A percentile compares a stretch with the other conserved stretches of the same genome.
These are phyloP conservation scores for Polymixis flavicincta DNA, from an alignment of 2,888 invertebrate species.

Conservation along the genomic window DNA sequence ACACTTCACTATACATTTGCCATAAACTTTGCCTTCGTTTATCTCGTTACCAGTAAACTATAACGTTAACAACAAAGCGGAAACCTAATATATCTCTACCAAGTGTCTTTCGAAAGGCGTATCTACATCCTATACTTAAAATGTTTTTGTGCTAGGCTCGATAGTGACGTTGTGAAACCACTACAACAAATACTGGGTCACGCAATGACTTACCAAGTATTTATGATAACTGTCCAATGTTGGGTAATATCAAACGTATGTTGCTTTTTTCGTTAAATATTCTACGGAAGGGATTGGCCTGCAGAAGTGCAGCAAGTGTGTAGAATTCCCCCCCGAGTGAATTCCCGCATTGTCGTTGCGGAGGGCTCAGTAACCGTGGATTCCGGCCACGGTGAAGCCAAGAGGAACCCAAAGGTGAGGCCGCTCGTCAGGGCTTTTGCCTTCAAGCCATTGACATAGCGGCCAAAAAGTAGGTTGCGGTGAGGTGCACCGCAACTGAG, in stretches of 20 bases:
- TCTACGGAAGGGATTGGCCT: neutral
- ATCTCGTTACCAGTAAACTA: slow-evolving; percentile 10
- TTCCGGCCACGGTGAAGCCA: too few relatives aligned
- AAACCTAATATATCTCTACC: slow-evolving; percentile 27
- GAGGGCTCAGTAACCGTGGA: too few relatives aligned
- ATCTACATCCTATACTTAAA: slow-evolving; percentile 51
- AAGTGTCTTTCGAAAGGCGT: slow-evolving; percentile 43
- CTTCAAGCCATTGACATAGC: too few relatives aligned
- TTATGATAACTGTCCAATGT: slow-evolving; percentile 51
- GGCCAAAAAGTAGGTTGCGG: too few relatives aligned
- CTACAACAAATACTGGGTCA: slow-evolving; percentile 53
- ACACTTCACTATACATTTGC: neutral
- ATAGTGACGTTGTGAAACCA: slow-evolving; percentile 55
- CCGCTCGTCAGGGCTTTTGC: too few relatives aligned
- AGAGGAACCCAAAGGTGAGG: too few relatives aligned
- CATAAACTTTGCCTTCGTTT: slow-evolving; percentile 7
- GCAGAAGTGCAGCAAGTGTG: neutral
- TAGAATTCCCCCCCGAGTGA: too few relatives aligned
- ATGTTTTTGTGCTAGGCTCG: slow-evolving; percentile 50
- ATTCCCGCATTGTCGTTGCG: too few relatives aligned
- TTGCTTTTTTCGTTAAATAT: slow-evolving; percentile 3
- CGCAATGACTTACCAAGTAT: slow-evolving; percentile 42
- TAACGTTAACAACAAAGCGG: slow-evolving; percentile 32
- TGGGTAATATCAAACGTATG: slow-evolving; percentile 24
- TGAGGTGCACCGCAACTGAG: too few relatives aligned